Evolutionary conservation across 2,113 vertebrate species (phyloP).

Genomic region (Cephalopterus ornatus): DNA sequence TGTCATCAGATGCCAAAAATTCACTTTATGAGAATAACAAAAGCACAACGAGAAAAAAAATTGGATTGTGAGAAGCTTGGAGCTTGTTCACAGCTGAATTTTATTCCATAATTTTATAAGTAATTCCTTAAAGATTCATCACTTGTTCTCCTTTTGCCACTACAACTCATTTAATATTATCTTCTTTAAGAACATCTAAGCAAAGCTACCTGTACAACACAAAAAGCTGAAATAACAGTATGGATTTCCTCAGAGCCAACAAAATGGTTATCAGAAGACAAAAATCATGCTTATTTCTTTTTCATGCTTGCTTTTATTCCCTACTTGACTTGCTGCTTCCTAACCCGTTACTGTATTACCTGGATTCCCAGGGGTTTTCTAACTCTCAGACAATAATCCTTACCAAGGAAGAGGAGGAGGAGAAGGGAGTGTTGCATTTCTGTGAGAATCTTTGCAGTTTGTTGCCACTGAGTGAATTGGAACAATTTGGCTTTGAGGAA

Average conservation of each 20-base stretch:
- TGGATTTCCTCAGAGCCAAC: background rate
- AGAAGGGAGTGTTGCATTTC: slow-evolving; percentile 5
- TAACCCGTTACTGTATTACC: background rate
- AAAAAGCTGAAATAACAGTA: background rate
- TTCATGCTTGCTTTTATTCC: background rate
- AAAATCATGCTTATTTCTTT: background rate
- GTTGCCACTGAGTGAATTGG: slow-evolving; percentile 56
- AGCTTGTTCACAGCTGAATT: background rate
- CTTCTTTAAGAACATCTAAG: background rate
- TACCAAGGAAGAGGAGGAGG: background rate
- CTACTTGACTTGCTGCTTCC: background rate
- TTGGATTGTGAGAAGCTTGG: background rate
- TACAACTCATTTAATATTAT: background rate
- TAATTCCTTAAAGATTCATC: background rate
- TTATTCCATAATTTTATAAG: background rate
- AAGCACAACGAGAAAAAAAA: background rate
- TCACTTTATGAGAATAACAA: background rate
- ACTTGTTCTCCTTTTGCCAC: background rate
- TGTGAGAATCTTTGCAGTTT: slow-evolving; percentile 66
- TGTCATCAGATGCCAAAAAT: background rate
- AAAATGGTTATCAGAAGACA: background rate
- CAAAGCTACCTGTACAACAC: background rate
- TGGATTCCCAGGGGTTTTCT: slow-evolving; percentile 22
- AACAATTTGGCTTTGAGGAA: slow-evolving; percentile 66
- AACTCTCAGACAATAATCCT: background rate